Evolutionary conservation across 2,888 invertebrate species (phyloP).

Genomic region (Cryptosula pallasiana): DNA sequence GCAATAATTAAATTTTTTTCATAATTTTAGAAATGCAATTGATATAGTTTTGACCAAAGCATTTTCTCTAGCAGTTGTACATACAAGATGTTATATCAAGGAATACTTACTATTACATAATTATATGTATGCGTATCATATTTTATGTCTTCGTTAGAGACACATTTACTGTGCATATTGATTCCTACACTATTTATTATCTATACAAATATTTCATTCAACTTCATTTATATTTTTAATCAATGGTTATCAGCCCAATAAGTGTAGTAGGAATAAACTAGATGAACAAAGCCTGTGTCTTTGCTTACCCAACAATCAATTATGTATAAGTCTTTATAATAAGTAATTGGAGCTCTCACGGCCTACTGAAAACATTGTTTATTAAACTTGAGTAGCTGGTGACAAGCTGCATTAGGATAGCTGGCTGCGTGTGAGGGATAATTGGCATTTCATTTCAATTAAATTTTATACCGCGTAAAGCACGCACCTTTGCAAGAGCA

Average conservation of each 20-base stretch:
- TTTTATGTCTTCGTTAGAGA: not conserved
- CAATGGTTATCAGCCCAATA: not conserved
- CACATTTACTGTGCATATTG: not conserved
- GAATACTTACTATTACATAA: not conserved
- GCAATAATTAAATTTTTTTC: not conserved
- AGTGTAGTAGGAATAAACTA: not conserved
- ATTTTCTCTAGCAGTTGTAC: not conserved
- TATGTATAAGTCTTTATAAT: not conserved
- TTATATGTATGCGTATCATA: too few species aligned
- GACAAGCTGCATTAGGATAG: too few species aligned
- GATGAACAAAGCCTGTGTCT: not conserved
- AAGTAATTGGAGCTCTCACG: not conserved
- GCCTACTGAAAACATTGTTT: too few species aligned
- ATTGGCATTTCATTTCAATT: too few species aligned
- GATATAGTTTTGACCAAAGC: not conserved
- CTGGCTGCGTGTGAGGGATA: too few species aligned
- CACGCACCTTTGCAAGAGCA: too few species aligned
- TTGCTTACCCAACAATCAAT: not conserved
- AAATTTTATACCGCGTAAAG: too few species aligned
- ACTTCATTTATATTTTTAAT: constrained; percentile 19
- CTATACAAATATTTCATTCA: not conserved
- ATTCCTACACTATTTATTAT: not conserved
- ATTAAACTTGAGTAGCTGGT: too few species aligned
- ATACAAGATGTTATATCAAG: not conserved
- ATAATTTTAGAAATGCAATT: not conserved